Conservation (phyloP, 2,113 vertebrate species). For the Ramphastos sulfuratus region DNA sequence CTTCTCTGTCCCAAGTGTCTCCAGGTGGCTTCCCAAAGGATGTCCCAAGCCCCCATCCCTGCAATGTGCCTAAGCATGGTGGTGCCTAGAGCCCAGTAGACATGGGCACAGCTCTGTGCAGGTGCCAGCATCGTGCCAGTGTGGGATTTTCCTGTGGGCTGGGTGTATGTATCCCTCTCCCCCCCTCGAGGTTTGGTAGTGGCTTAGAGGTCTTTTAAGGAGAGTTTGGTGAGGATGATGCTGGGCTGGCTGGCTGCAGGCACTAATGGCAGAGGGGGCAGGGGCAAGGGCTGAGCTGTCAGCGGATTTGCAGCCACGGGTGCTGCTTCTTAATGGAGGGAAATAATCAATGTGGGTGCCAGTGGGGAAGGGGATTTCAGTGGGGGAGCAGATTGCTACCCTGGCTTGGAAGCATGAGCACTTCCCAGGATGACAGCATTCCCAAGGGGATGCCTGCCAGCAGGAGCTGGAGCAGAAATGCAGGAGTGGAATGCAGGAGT, state of each 20-base stretch:
- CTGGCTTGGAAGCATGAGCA: rapidly evolving
- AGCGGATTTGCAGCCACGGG: background rate
- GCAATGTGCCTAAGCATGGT: rapidly evolving
- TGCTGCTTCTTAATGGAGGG: background rate
- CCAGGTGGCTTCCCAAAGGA: background rate
- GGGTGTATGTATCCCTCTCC: rapidly evolving
- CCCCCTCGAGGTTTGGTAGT: background rate
- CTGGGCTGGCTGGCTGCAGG: background rate
- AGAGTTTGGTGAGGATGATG: background rate
- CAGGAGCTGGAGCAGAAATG: background rate
- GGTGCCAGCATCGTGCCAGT: rapidly evolving
- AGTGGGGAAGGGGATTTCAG: background rate
- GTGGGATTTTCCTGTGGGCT: background rate
- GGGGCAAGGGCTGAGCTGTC: background rate
- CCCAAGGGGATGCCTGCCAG: rapidly evolving
- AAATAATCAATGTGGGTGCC: background rate
- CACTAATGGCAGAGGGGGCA: background rate
- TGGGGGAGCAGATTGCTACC: rapidly evolving
- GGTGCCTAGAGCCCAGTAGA: background rate
- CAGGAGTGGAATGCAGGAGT: too few relatives aligned
- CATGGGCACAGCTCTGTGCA: rapidly evolving
- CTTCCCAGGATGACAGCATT: rapidly evolving
- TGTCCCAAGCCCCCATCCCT: rapidly evolving
- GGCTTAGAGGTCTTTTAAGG: background rate
- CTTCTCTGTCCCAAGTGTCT: too few relatives aligned